Evolutionary conservation across 2,888 invertebrate genomes (phyloP).

Genomic region (Spicauda simplicius): DNA sequence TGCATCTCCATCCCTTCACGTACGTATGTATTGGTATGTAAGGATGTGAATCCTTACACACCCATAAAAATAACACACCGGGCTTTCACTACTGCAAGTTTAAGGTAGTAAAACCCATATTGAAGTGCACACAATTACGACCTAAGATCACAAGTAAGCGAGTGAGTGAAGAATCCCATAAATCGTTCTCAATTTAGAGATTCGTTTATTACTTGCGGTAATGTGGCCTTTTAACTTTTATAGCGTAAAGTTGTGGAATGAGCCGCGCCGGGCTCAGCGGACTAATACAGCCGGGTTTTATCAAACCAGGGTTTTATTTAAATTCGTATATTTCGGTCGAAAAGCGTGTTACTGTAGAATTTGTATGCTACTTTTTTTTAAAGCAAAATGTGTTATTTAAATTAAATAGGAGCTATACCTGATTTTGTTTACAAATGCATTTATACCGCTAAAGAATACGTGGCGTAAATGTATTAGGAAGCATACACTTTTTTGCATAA

Average conservation of each 20-base stretch:
- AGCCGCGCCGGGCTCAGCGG: conserved; percentile 38
- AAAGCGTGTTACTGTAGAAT: background rate
- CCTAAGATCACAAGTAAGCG: background rate
- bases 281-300: conserved; percentile 26
- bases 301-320: conserved; percentile 19
- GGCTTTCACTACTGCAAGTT: no score
- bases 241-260: conserved; percentile 74
- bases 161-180: conserved; percentile 43
- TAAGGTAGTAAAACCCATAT: background rate
- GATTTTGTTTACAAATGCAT: no score
- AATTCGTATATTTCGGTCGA: conserved; percentile 13
- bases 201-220: conserved; percentile 81
- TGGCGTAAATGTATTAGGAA: no score
- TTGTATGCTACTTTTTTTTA: no score
- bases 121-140: background rate
- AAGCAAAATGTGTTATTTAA: no score
- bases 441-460: no score
- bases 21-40: no score
- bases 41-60: no score
- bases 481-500: no score
- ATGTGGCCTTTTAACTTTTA: conserved; percentile 83
- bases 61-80: no score
- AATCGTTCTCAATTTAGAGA: conserved; percentile 32
- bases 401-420: no score
- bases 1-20: background rate